Percentiles rank a stretch among this genome's conserved stretches.
These are phyloP conservation scores for Pristionchus pacificus DNA, from an alignment of 1,140 invertebrate species.

Conservation along the genomic window DNA sequence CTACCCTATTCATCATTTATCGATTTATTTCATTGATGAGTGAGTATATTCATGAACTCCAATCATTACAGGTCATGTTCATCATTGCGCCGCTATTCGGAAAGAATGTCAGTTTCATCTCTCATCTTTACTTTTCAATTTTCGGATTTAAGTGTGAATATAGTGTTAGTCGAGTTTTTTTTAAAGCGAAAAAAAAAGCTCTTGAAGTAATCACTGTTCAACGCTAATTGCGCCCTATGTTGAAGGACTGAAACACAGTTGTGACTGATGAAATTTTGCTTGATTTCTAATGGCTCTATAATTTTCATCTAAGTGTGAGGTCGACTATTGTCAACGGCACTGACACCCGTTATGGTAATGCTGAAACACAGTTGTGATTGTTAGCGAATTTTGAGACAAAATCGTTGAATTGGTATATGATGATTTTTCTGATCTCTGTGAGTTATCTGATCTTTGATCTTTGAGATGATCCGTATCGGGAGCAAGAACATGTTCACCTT, in stretches of 20 bases:
- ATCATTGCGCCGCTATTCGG: constrained; percentile 82
- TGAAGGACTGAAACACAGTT: background rate
- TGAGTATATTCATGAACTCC: too few relatives aligned
- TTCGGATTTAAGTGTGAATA: constrained; percentile 10
- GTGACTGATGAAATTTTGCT: too few relatives aligned
- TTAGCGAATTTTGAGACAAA: too few relatives aligned
- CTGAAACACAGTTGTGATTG: too few relatives aligned
- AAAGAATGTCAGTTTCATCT: constrained; percentile 68
- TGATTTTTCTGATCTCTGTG: too few relatives aligned
- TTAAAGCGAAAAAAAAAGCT: background rate
- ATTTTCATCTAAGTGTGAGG: background rate
- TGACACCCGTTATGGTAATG: too few relatives aligned
- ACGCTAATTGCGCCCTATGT: background rate
- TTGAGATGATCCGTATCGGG: constrained; percentile 72
- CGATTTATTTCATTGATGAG: too few relatives aligned
- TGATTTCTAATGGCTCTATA: too few relatives aligned
- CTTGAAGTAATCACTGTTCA: background rate
- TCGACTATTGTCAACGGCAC: too few relatives aligned
- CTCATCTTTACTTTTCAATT: constrained; percentile 3
- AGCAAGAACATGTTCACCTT: constrained; percentile 79
- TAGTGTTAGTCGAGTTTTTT: background rate
- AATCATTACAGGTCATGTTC: too few relatives aligned
- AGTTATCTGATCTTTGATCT: constrained; percentile 30
- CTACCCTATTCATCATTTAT: too few relatives aligned
- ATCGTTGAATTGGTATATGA: too few relatives aligned